Base-by-base conservation (phyloP, 2,797 vertebrate genomes). In the Sebastes iracundus region DNA sequence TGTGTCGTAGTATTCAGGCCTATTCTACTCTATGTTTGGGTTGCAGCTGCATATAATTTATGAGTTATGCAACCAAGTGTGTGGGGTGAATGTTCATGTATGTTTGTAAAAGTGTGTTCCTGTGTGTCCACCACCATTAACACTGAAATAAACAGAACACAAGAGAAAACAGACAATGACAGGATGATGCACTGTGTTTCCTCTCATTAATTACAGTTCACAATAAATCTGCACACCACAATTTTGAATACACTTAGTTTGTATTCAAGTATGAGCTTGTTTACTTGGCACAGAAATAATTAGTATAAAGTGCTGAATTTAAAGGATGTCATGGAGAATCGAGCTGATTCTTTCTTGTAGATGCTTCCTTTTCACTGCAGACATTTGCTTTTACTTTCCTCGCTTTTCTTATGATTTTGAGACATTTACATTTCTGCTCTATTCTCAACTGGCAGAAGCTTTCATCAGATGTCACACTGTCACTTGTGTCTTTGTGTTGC, bases 351-450 rank as follows among this genome's bases (percentile, higher is more conserved):
- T 28, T 68, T 70, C 13, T 20, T 9, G 49, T 32, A 62, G 72
- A 78, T 3, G 71, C 88, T 88, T 90, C 46, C 79, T 92, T 83
- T 60, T 83, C 83, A 82, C 60, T 70, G 71, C 81, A 87, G 60
- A 87, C 87, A 79, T 90, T 88, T 84, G 75, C 62, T 88, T 90
- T 85, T 58, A 30, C 79, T 82, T 81, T 22, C 58, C 28, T 79
- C 16, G 73, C 49, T 63, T 84, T 81, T 20, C 14, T 67, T 74
- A 73, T 83, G 10, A 82, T 86, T 93, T 89, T 46, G 46, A 81
- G 32, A 90, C 88, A 86, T 93, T 89, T 72, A 61, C 91, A 90
- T 89, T 72, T 56, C 58, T 76, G 63, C 77, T 79, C 33, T 75
- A 30, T 86, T 72, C 72, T 68, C 27, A 32, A 55, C 55, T 81